These are phyloP conservation scores for Limnothrissa miodon DNA, from an alignment of 2,113 vertebrate genomes.

Conservation along the genomic window DNA sequence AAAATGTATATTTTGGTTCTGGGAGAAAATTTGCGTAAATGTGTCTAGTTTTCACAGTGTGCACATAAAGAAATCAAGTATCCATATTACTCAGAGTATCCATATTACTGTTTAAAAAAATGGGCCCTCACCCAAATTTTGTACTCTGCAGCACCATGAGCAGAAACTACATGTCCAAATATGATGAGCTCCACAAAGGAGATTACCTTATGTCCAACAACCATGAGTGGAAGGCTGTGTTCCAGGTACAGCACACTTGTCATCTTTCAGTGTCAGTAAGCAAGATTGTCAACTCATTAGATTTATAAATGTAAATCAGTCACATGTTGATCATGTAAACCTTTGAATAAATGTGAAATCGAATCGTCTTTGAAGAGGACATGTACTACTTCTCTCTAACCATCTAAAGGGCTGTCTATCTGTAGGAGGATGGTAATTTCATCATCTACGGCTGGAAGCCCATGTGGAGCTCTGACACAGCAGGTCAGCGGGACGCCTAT, in stretches of 20 bases:
- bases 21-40: background rate
- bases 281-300: background rate
- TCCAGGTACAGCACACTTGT: constrained; percentile 21
- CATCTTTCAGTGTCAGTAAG: background rate
- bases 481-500: constrained; percentile 9
- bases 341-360: too few relatives aligned
- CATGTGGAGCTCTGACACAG: constrained; percentile 31
- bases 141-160: constrained; percentile 33
- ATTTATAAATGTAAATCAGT: too few relatives aligned
- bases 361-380: background rate
- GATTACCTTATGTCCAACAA: constrained; percentile 40
- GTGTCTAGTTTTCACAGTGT: too few relatives aligned
- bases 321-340: too few relatives aligned
- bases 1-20: background rate
- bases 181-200: constrained; percentile 30
- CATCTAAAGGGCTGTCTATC: background rate
- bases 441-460: constrained; percentile 40
- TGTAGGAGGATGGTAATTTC: constrained; percentile 39
- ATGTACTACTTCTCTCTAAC: background rate
- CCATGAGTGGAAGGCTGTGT: constrained; percentile 34
- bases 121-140: background rate
- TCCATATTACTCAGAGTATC: too few relatives aligned
- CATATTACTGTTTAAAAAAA: too few relatives aligned
- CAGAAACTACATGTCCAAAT: constrained; percentile 35
- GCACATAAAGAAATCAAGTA: background rate